Evolutionary conservation across 2,113 vertebrate species (phyloP).

Genomic region (Cyprinodon tularosa): DNA sequence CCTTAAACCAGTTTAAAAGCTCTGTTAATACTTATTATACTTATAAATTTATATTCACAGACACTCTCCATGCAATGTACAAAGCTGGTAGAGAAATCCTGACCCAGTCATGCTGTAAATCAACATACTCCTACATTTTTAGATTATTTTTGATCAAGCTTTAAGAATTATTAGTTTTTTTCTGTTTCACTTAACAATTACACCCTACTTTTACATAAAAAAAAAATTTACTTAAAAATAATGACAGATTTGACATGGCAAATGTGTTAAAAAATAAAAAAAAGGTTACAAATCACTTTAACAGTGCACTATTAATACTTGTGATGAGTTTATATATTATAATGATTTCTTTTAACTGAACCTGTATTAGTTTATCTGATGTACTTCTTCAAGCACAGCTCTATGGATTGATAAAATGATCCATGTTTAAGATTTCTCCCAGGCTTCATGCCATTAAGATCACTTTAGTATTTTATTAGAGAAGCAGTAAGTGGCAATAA

Average conservation of each 20-base stretch:
- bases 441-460: slow-evolving; percentile 27
- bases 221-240: not conserved
- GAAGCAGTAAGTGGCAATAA: slow-evolving; percentile 31
- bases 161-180: too few species aligned
- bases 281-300: not conserved
- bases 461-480: slow-evolving; percentile 29
- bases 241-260: not conserved
- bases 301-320: not conserved
- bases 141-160: too few species aligned
- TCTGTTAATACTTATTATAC: too few species aligned
- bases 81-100: too few species aligned
- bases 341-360: not conserved
- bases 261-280: not conserved
- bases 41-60: too few species aligned
- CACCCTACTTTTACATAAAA: not conserved
- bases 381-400: slow-evolving; percentile 4
- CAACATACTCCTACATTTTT: too few species aligned
- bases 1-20: too few species aligned
- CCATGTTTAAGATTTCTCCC: slow-evolving; percentile 13
- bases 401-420: slow-evolving; percentile 14
- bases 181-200: too few species aligned
- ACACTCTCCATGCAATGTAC: too few species aligned
- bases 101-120: too few species aligned
- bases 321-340: not conserved
- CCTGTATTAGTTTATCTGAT: slow-evolving; percentile 14